A percentile compares a stretch with the other conserved stretches of the same genome.
Evolutionary conservation across 1,140 invertebrate genomes (phyloP).

Genomic region (Cheumatopsyche charites): DNA sequence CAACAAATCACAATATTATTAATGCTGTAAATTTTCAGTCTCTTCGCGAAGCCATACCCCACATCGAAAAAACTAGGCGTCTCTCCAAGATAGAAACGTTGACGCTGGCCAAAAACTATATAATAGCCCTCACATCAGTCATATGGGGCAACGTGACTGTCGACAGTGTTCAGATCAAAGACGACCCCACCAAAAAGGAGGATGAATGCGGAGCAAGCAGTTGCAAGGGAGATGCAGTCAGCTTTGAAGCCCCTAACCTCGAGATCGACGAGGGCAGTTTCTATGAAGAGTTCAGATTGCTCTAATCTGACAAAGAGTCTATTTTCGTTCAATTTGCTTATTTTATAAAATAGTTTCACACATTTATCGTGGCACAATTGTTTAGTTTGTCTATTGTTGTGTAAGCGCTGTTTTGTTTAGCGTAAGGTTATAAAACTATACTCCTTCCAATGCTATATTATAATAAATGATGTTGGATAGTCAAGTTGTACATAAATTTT

Average conservation of each 20-base stretch:
- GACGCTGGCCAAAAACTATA: constrained; percentile 88
- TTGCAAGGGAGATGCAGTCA: constrained; percentile 37
- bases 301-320: constrained; percentile 1
- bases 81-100: constrained; percentile 88
- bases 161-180: constrained; percentile 61
- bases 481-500: no score
- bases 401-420: no score
- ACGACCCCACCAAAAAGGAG: constrained; percentile 23
- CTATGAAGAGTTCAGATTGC: constrained; percentile 42
- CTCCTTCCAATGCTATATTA: no score
- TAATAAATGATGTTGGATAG: no score
- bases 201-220: constrained; percentile 16
- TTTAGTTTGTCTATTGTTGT: no score
- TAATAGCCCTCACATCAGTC: constrained; percentile 87
- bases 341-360: not conserved
- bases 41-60: constrained; percentile 84
- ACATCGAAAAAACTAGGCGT: constrained; percentile 83
- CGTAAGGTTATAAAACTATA: no score
- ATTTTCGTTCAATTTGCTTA: not conserved
- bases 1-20: no score
- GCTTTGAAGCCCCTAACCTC: constrained; percentile 33
- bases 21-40: constrained; percentile 61
- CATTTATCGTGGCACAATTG: no score
- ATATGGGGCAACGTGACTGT: constrained; percentile 74
- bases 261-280: constrained; percentile 47